phyloP scores from a whole-genome alignment of 2,113 vertebrate genomes.

The Gallinago undulata region DNA sequence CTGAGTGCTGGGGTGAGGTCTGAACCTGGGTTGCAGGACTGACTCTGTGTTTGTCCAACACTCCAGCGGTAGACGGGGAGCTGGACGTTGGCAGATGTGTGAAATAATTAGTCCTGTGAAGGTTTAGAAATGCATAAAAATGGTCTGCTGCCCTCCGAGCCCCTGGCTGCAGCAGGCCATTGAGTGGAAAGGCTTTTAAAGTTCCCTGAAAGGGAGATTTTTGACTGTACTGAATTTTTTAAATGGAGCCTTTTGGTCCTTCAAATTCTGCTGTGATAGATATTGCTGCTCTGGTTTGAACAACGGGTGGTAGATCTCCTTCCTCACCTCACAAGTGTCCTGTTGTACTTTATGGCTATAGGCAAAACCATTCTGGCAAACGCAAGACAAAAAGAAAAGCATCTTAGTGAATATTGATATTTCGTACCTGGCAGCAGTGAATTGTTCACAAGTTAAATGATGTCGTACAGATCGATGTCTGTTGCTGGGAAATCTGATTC shows the following conservation, averaged over 20 bases:
- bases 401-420: conserved; percentile 51
- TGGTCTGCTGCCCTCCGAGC: background rate
- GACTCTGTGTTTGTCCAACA: background rate
- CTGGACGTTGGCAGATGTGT: accelerated
- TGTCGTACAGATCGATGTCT: background rate
- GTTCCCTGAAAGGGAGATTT: background rate
- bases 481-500: background rate
- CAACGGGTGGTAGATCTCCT: background rate
- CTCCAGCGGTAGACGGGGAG: accelerated
- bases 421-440: background rate
- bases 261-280: background rate
- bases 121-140: background rate
- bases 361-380: conserved; percentile 38
- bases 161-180: background rate
- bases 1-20: background rate
- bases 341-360: conserved; percentile 26
- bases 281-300: background rate
- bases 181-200: background rate
- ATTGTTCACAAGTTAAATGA: conserved; percentile 2
- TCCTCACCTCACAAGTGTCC: background rate
- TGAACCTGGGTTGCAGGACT: background rate
- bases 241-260: background rate
- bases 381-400: conserved; percentile 40
- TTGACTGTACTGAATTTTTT: background rate
- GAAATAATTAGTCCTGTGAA: background rate